phyloP scores from a whole-genome alignment of 2,797 vertebrate genomes.

The Tamandua tetradactyla region DNA sequence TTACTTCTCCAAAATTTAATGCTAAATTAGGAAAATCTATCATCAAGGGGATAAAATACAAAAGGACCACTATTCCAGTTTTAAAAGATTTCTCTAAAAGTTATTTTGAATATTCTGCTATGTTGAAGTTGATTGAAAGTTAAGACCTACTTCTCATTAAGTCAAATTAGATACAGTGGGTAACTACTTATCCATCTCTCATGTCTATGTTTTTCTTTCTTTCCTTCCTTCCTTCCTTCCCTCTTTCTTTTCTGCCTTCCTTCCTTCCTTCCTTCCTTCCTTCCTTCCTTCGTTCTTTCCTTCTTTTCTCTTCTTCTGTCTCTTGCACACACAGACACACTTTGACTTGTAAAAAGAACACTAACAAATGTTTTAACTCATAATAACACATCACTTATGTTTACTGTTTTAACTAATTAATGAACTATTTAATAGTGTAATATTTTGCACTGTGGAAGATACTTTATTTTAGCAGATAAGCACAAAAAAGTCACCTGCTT shows the following conservation, averaged over 20 bases:
- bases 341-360: background rate
- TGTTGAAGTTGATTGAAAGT: slow-evolving; percentile 26
- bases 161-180: slow-evolving; percentile 42
- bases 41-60: slow-evolving; percentile 39
- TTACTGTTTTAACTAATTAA: background rate
- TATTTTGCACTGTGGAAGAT: background rate
- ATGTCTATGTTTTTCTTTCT: background rate
- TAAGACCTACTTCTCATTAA: slow-evolving; percentile 50
- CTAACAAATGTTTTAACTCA: background rate
- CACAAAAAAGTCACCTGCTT: no score
- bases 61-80: slow-evolving; percentile 7
- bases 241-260: no score
- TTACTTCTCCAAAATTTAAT: slow-evolving; percentile 25
- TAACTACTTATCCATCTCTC: background rate
- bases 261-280: no score
- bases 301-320: background rate
- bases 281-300: no score
- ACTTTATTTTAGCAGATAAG: background rate
- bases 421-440: background rate
- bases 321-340: background rate
- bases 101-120: slow-evolving; percentile 28
- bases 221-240: no score
- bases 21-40: slow-evolving; percentile 43
- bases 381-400: background rate
- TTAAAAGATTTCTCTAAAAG: slow-evolving; percentile 2